These are phyloP conservation scores for Teleopsis dalmanni DNA, from an alignment of 1,140 invertebrate genomes.

Conservation along the genomic window DNA sequence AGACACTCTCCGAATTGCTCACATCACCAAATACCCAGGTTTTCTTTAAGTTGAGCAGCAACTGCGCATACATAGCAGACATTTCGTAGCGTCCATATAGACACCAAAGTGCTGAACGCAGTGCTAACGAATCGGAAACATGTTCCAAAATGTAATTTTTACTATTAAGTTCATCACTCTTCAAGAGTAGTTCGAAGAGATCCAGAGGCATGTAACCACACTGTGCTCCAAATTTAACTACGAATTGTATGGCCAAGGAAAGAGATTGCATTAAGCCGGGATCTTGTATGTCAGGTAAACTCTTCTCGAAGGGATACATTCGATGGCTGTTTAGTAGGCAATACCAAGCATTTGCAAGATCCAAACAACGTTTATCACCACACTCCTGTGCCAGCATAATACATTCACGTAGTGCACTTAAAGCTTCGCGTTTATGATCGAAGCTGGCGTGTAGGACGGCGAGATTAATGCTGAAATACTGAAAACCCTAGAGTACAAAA, in stretches of 20 bases:
- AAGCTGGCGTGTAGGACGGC: slow-evolving; percentile 81
- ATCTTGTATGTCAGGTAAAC: slow-evolving; percentile 35
- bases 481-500: slow-evolving; percentile 49
- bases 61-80: slow-evolving; percentile 66
- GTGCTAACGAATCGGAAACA: slow-evolving; percentile 65
- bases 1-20: slow-evolving; percentile 61
- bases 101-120: slow-evolving; percentile 76
- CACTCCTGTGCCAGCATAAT: slow-evolving; percentile 81
- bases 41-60: slow-evolving; percentile 60
- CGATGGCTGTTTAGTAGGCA: slow-evolving; percentile 55
- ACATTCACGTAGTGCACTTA: slow-evolving; percentile 73
- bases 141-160: slow-evolving; percentile 75
- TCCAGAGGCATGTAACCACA: slow-evolving; percentile 39
- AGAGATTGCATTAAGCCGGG: slow-evolving; percentile 54
- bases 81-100: slow-evolving; percentile 81
- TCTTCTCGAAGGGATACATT: slow-evolving; percentile 24
- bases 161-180: slow-evolving; percentile 78
- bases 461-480: slow-evolving; percentile 84
- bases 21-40: slow-evolving; percentile 44
- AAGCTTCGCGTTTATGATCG: slow-evolving; percentile 72
- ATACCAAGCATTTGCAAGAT: slow-evolving; percentile 76
- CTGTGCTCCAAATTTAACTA: slow-evolving; percentile 48
- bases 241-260: slow-evolving; percentile 58
- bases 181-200: slow-evolving; percentile 64
- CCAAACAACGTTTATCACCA: slow-evolving; percentile 75